Conservation (phyloP, 2,888 invertebrate species). For the Himalopsyche kuldschensis region DNA sequence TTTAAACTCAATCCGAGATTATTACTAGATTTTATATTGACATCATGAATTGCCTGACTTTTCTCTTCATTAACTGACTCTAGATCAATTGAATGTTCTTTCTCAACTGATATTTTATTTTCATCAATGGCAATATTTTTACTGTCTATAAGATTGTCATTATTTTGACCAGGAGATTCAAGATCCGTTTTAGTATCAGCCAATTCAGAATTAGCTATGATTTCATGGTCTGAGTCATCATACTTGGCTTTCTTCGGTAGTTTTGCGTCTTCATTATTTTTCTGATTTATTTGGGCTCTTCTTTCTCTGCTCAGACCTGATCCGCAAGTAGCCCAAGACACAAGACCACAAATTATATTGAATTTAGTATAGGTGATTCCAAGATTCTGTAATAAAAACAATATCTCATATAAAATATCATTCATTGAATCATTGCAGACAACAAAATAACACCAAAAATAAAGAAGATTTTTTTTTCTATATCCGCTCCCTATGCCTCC, state of each 20-base stretch:
- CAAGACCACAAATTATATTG: constrained; percentile 75
- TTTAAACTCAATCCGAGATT: constrained; percentile 47
- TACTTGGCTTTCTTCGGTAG: constrained; percentile 22
- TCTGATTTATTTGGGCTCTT: constrained; percentile 43
- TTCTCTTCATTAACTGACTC: neutral
- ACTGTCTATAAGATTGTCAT: neutral
- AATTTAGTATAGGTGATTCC: constrained; percentile 67
- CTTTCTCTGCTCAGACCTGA: constrained; percentile 62
- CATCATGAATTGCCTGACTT: neutral
- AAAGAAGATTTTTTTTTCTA: too few species aligned
- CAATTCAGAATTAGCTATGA: neutral
- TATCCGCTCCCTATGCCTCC: too few species aligned
- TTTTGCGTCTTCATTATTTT: constrained; percentile 4
- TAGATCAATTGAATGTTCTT: neutral
- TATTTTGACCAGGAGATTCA: neutral
- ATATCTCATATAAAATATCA: neutral
- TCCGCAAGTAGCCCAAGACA: constrained; percentile 90
- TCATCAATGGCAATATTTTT: neutral
- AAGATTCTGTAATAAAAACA: neutral
- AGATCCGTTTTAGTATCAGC: neutral
- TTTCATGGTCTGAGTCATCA: neutral
- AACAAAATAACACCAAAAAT: too few species aligned
- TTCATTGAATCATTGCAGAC: neutral
- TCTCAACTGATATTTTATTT: neutral
- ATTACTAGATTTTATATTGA: constrained; percentile 8